Evolutionary conservation across 2,888 invertebrate species (phyloP).

Genomic region (Eristalis tenax): DNA sequence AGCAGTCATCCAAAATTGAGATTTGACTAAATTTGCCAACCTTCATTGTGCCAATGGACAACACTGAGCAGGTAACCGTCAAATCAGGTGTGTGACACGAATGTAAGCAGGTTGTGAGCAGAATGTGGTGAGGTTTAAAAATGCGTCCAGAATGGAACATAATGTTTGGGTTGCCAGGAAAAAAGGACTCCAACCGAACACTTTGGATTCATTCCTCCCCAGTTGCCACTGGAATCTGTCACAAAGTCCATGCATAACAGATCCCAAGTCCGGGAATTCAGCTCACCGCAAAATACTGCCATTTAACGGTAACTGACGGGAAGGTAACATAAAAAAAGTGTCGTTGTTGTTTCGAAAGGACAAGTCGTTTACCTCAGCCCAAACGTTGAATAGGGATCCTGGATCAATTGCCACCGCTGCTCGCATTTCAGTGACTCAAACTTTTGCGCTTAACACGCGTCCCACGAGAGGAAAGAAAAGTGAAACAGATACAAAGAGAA

Average conservation of each 20-base stretch:
- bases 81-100: background rate
- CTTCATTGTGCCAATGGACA: background rate
- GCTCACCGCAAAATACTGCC: constrained; percentile 1
- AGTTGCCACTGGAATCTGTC: constrained; percentile 13
- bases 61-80: background rate
- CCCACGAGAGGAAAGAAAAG: background rate
- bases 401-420: constrained; percentile 16
- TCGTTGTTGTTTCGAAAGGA: background rate
- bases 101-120: background rate
- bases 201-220: constrained; percentile 10
- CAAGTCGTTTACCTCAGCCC: background rate
- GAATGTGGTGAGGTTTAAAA: background rate
- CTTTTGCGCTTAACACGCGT: constrained; percentile 11
- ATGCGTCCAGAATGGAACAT: background rate
- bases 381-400: background rate
- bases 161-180: background rate
- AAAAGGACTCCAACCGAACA: background rate
- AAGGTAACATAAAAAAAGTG: background rate
- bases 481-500: background rate
- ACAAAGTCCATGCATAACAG: constrained; percentile 26
- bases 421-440: constrained; percentile 1
- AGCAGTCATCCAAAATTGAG: background rate
- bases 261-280: constrained; percentile 3
- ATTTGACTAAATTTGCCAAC: background rate
- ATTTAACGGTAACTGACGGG: background rate